phyloP scores from a whole-genome alignment of 2,888 invertebrate species.

The Caenorhabditis plicata region DNA sequence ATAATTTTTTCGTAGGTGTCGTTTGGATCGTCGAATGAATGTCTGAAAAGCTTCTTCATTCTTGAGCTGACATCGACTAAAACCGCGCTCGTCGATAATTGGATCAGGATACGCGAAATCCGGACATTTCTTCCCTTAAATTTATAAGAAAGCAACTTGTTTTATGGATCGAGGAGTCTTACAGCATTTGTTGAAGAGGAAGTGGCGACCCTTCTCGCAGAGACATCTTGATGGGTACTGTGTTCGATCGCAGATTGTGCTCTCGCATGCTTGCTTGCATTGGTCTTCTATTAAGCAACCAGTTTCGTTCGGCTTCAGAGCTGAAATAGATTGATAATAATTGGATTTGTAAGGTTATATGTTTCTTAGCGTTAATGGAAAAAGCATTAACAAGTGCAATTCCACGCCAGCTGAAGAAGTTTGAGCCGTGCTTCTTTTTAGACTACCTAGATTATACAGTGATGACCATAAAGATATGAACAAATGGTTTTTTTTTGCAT shows the following conservation, averaged over 20 bases:
- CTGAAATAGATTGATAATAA: slow-evolving; percentile 31
- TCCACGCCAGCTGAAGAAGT: not conserved
- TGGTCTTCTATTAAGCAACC: slow-evolving; percentile 62
- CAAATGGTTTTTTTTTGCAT: too few relatives aligned
- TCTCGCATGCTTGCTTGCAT: slow-evolving; percentile 58
- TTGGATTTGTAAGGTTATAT: not conserved
- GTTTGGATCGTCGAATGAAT: too few relatives aligned
- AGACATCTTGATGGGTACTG: slow-evolving; percentile 49
- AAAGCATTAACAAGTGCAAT: not conserved
- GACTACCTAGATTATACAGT: too few relatives aligned
- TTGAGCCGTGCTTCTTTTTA: too few relatives aligned
- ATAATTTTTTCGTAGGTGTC: too few relatives aligned
- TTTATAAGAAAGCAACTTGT: not conserved
- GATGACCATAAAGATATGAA: too few relatives aligned
- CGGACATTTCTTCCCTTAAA: slow-evolving; percentile 56
- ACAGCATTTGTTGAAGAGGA: slow-evolving; percentile 63
- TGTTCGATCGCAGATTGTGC: slow-evolving; percentile 55
- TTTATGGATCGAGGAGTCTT: slow-evolving; percentile 19
- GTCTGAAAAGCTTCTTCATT: slow-evolving; percentile 39
- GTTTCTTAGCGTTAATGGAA: not conserved
- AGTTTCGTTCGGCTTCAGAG: slow-evolving; percentile 60
- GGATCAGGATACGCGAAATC: slow-evolving; percentile 51
- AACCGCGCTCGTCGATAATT: slow-evolving; percentile 46
- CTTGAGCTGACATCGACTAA: slow-evolving; percentile 49
- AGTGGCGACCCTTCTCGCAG: slow-evolving; percentile 57